Evolutionary conservation across 2,888 invertebrate genomes (phyloP).

Genomic region (Hoplodrina blanda): DNA sequence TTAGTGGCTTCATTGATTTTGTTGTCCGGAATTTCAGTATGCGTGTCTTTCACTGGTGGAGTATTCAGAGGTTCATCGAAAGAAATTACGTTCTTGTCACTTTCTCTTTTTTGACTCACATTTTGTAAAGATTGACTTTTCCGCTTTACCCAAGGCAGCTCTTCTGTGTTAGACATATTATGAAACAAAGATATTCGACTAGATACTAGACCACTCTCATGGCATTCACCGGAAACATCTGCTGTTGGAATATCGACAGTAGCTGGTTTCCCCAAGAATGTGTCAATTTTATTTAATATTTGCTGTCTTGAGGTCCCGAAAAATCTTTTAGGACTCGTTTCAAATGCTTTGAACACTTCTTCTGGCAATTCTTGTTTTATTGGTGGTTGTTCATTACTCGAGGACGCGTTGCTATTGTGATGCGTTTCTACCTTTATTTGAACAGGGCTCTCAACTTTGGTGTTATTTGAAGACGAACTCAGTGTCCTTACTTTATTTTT

Average conservation of each 20-base stretch:
- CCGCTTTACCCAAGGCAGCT: conserved; percentile 72
- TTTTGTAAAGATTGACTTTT: conserved; percentile 82
- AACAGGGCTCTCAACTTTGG: conserved; percentile 9
- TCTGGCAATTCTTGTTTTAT: conserved; percentile 85
- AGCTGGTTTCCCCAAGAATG: conserved; percentile 81
- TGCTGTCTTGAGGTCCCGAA: conserved; percentile 87
- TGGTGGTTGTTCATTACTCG: conserved; percentile 40
- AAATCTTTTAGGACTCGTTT: conserved; percentile 88
- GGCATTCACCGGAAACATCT: conserved; percentile 70
- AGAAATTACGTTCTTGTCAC: conserved; percentile 56
- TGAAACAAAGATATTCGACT: conserved; percentile 87
- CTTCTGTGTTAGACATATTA: conserved; percentile 83
- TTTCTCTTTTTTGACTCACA: conserved; percentile 73
- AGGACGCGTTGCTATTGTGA: not conserved
- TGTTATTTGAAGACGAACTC: conserved; percentile 1
- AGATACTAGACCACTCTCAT: conserved; percentile 86
- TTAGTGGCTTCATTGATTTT: conserved; percentile 41
- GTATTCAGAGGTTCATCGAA: conserved; percentile 46
- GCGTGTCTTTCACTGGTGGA: conserved; percentile 25
- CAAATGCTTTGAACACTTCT: conserved; percentile 88
- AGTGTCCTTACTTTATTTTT: conserved; percentile 28
- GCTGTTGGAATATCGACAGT: conserved; percentile 68
- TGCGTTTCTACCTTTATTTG: conserved; percentile 27
- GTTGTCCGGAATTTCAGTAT: conserved; percentile 17
- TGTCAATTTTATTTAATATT: conserved; percentile 86